phyloP scores from a whole-genome alignment of 2,797 vertebrate genomes.

The Carcharodon carcharias region DNA sequence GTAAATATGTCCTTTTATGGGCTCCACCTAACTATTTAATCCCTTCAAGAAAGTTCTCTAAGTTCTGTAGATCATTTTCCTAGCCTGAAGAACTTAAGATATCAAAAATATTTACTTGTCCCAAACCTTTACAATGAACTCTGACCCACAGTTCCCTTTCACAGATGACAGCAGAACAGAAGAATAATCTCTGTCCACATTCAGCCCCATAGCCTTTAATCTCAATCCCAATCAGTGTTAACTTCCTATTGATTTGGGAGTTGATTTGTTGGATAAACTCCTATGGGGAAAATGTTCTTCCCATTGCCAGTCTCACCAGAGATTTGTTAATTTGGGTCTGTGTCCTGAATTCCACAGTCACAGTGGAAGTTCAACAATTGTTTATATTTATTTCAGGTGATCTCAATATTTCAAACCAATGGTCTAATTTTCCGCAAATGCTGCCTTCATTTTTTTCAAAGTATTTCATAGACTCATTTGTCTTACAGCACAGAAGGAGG shows the following conservation, averaged over 20 bases:
- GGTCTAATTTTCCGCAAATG: not conserved
- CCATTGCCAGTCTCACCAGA: not conserved
- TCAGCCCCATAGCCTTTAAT: not conserved
- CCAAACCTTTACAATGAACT: no score
- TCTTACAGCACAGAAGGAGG: not conserved
- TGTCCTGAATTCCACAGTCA: not conserved
- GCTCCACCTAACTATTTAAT: no score
- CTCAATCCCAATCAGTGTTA: not conserved
- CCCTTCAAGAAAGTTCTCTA: no score
- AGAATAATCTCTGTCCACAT: not conserved
- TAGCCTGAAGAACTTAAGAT: no score
- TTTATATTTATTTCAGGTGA: not conserved
- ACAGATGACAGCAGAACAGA: not conserved
- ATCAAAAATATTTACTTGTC: no score
- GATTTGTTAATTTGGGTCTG: not conserved
- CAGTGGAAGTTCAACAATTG: not conserved
- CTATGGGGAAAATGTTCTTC: not conserved
- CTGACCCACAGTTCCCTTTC: not conserved
- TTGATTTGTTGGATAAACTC: not conserved
- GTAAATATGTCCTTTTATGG: no score
- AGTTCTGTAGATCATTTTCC: no score
- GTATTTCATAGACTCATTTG: not conserved
- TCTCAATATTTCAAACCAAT: not conserved
- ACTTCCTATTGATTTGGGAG: not conserved
- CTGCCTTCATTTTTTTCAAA: not conserved